phyloP scores from a whole-genome alignment of 1,140 invertebrate genomes.

The Ostrea edulis region DNA sequence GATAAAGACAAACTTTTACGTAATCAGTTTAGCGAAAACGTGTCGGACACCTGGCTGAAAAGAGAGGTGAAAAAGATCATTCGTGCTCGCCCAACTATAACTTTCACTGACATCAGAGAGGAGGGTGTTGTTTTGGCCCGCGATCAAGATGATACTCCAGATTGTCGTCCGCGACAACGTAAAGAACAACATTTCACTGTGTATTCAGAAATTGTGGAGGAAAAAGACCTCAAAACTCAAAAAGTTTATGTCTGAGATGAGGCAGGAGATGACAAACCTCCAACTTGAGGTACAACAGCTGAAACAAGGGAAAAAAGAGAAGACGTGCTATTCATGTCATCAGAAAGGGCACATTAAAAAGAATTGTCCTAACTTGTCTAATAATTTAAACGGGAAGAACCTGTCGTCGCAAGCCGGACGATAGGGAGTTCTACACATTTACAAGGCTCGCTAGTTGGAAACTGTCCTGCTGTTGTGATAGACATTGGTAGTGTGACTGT shows the following conservation, averaged over 20 bases:
- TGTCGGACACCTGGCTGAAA: constrained; percentile 20
- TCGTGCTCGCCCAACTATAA: constrained; percentile 5
- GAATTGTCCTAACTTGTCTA: too few relatives aligned
- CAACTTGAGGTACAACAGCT: constrained; percentile 4
- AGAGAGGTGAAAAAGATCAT: constrained; percentile 34
- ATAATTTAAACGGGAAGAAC: constrained; percentile 46
- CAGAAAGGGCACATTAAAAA: constrained; percentile 37
- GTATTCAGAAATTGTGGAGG: neutral
- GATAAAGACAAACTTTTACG: neutral
- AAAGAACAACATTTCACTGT: neutral
- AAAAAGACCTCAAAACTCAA: neutral
- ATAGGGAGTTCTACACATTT: neutral
- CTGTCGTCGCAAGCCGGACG: constrained; percentile 13
- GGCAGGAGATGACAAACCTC: neutral
- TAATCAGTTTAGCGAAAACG: constrained; percentile 50
- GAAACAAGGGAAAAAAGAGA: neutral
- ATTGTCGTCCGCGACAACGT: neutral
- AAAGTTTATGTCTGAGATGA: neutral
- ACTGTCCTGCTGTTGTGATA: neutral
- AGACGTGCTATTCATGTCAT: constrained; percentile 3
- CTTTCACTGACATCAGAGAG: constrained; percentile 5
- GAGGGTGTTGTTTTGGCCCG: neutral
- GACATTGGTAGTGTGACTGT: neutral
- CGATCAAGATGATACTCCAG: neutral
- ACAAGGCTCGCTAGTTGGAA: constrained; percentile 38